Base-by-base conservation (phyloP, 2,113 vertebrate species). In the Toxostoma redivivum region DNA sequence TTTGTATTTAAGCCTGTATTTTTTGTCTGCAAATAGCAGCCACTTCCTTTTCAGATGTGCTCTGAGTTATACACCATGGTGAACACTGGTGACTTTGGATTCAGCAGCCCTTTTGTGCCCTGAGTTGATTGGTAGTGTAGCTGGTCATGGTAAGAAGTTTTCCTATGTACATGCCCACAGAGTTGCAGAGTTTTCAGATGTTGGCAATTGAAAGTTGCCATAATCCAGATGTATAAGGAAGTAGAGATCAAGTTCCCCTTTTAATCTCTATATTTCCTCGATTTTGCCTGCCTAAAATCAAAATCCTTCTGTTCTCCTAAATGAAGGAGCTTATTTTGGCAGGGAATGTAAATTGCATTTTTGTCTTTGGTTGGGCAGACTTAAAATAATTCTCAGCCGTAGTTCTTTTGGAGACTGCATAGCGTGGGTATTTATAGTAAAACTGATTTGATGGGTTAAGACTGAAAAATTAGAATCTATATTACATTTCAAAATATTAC, bases 401-500 rank as follows among this genome's bases (percentile, higher is more conserved):
- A 66, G 51, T 92, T 90, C 33, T 83, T 77, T 67, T 8, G 42
- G 76, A 88, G 80, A 44, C 79, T 94, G 92, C 64, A 77, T 83
- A 78, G 67, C 10, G 51, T 64, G 56, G 93, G 31, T 96, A 97
- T 95, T 95, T 96, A 92, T 93, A 93, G 94, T 56, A 95, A 88
- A 93, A 90, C 28, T 78, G 79, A 94, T 81, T 71, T 90, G 79
- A 95, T 96, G 88, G 82, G 60, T 72, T 96, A 92, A 93, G 79
- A 92, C 73, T 93, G 91, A 95, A 93, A 94, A 95, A 96, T 64
- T 93, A 92, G 82, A 97, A 78, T 94, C 85, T 90, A 56, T 96
- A 93, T 95, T 93, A 78, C 85, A 92, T 88, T 95, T 95, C 85
- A 95, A 96, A 97, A 86, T 94, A 95, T 93, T 97, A 83, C 90